These are phyloP conservation scores for Atherinomorus stipes DNA, from an alignment of 2,113 vertebrate genomes.

Conservation along the genomic window DNA sequence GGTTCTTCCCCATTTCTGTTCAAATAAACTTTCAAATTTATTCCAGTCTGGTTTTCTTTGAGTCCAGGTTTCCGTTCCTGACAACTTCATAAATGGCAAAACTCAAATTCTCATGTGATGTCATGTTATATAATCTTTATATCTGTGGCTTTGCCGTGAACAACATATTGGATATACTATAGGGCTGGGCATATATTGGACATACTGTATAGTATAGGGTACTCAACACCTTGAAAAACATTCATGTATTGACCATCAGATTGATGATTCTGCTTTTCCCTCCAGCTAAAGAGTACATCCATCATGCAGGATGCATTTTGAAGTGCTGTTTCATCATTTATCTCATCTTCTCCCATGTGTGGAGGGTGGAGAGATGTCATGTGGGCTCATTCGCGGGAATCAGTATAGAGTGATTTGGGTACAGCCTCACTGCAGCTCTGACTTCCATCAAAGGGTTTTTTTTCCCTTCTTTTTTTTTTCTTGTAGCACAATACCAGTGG, in stretches of 20 bases:
- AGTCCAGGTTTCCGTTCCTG: no score
- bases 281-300: constrained; percentile 48
- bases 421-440: constrained; percentile 70
- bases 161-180: not conserved
- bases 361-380: constrained; percentile 57
- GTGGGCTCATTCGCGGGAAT: constrained; percentile 66
- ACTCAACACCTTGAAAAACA: constrained; percentile 30
- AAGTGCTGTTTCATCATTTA: constrained; percentile 58
- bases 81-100: no score
- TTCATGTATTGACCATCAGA: constrained; percentile 29
- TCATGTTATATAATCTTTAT: not conserved
- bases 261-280: constrained; percentile 37
- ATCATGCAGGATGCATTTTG: constrained; percentile 56
- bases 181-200: no score
- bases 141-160: not conserved
- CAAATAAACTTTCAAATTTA: no score
- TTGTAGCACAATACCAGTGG: constrained; percentile 55
- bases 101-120: no score
- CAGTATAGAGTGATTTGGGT: constrained; percentile 64
- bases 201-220: not conserved
- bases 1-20: no score
- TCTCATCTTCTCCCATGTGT: constrained; percentile 53
- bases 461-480: constrained; percentile 51
- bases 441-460: constrained; percentile 64
- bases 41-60: no score